Conservation (phyloP, 2,113 vertebrate genomes). For the Equus przewalskii region DNA sequence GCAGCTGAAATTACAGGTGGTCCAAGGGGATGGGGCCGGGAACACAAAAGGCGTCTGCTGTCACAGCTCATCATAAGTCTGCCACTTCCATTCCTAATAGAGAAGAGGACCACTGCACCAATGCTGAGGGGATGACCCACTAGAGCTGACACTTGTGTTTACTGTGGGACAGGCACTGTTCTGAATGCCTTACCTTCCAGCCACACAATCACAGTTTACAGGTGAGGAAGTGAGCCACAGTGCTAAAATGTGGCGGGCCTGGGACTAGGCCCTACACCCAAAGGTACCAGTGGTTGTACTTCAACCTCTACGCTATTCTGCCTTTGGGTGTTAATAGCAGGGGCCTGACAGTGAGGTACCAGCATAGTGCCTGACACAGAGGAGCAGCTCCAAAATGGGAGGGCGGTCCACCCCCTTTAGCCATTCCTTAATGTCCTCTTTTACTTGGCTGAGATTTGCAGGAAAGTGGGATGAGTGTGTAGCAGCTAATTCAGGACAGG, state of each 20-base stretch:
- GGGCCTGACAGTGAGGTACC: background rate
- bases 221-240: background rate
- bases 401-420: background rate
- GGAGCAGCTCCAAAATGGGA: too few species aligned
- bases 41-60: background rate
- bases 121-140: rapidly evolving
- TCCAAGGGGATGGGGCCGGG: background rate
- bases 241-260: too few species aligned
- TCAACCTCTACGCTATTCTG: rapidly evolving
- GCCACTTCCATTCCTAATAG: background rate
- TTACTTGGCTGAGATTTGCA: too few species aligned
- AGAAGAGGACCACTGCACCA: background rate
- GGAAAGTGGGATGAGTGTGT: too few species aligned
- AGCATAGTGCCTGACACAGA: too few species aligned
- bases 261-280: too few species aligned
- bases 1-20: background rate
- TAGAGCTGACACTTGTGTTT: background rate
- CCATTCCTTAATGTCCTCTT: background rate
- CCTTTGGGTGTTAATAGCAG: background rate
- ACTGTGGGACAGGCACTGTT: background rate
- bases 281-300: background rate
- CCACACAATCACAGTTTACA: background rate
- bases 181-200: background rate
- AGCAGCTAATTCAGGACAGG: background rate
- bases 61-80: background rate